phyloP scores from a whole-genome alignment of 2,797 vertebrate genomes.

The Sebastolobus altivelis region DNA sequence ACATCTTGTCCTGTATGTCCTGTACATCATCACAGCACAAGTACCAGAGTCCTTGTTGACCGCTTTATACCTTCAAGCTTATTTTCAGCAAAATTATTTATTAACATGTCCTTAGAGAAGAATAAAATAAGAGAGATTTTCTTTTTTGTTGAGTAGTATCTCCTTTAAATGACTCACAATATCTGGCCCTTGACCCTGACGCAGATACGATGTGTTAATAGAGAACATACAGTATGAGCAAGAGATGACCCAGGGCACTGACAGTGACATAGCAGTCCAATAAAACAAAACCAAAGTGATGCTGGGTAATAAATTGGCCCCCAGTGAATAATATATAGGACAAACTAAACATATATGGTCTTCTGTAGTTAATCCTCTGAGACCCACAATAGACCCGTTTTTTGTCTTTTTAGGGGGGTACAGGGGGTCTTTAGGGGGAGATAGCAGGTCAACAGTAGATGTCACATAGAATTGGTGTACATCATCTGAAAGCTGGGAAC shows the following conservation, averaged over 20 bases:
- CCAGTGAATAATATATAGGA: background rate
- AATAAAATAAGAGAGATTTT: background rate
- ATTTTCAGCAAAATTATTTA: slow-evolving; percentile 21
- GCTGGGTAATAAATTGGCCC: slow-evolving; percentile 28
- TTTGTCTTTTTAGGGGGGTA: too few species aligned
- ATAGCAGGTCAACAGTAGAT: too few species aligned
- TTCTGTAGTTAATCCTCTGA: background rate
- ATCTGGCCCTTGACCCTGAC: slow-evolving; percentile 32
- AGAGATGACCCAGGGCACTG: background rate
- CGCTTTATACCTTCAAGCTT: background rate
- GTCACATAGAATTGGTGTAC: too few species aligned
- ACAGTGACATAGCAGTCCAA: slow-evolving; percentile 27
- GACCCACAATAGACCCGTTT: too few species aligned
- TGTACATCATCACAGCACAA: slow-evolving; percentile 1
- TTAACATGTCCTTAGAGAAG: background rate
- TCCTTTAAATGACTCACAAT: slow-evolving; percentile 12
- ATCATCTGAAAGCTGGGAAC: too few species aligned
- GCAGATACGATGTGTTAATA: slow-evolving; percentile 3
- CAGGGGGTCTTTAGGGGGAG: too few species aligned
- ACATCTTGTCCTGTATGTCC: background rate
- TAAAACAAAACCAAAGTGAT: slow-evolving; percentile 29
- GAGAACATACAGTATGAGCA: background rate
- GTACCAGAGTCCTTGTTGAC: background rate
- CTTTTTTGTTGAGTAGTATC: background rate
- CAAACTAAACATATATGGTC: too few species aligned